These are phyloP conservation scores for Hippoglossus hippoglossus DNA, from an alignment of 2,797 vertebrate genomes.

Conservation along the genomic window DNA sequence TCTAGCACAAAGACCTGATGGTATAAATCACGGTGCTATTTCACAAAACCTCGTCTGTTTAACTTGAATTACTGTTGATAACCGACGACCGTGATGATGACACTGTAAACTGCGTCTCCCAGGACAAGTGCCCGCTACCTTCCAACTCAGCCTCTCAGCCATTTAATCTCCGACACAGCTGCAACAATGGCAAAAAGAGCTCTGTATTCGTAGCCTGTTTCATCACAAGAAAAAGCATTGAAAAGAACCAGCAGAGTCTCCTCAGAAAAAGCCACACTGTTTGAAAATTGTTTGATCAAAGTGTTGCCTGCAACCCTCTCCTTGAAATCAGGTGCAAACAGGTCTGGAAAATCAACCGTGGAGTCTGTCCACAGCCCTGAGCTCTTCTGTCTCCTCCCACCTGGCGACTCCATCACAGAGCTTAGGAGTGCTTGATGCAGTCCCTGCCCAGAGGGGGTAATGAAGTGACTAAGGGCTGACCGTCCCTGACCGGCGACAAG, in stretches of 20 bases:
- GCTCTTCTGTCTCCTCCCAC: slow-evolving; percentile 55
- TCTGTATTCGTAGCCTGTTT: slow-evolving; percentile 34
- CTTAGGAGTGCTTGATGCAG: slow-evolving; percentile 68
- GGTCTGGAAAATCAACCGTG: slow-evolving; percentile 53
- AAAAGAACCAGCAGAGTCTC: slow-evolving; percentile 29
- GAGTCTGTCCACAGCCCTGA: slow-evolving; percentile 50
- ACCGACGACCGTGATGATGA: neutral
- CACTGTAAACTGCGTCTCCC: neutral
- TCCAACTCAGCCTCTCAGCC: slow-evolving; percentile 14
- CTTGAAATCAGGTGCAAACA: slow-evolving; percentile 70
- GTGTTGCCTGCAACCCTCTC: slow-evolving; percentile 61
- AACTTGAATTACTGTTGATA: neutral
- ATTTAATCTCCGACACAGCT: slow-evolving; percentile 13
- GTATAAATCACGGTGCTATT: too few relatives aligned
- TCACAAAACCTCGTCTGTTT: too few relatives aligned
- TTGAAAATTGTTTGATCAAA: slow-evolving; percentile 63
- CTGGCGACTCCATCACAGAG: slow-evolving; percentile 63
- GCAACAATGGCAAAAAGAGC: slow-evolving; percentile 14
- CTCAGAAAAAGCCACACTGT: slow-evolving; percentile 39
- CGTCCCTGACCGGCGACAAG: slow-evolving; percentile 68
- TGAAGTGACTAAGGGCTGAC: slow-evolving; percentile 75
- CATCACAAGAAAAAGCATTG: slow-evolving; percentile 40
- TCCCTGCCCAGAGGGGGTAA: slow-evolving; percentile 65
- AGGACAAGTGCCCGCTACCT: neutral
- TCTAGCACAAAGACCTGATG: too few relatives aligned